These are phyloP conservation scores for Neodontobutis hainanensis DNA, from an alignment of 2,113 vertebrate species.

Conservation along the genomic window DNA sequence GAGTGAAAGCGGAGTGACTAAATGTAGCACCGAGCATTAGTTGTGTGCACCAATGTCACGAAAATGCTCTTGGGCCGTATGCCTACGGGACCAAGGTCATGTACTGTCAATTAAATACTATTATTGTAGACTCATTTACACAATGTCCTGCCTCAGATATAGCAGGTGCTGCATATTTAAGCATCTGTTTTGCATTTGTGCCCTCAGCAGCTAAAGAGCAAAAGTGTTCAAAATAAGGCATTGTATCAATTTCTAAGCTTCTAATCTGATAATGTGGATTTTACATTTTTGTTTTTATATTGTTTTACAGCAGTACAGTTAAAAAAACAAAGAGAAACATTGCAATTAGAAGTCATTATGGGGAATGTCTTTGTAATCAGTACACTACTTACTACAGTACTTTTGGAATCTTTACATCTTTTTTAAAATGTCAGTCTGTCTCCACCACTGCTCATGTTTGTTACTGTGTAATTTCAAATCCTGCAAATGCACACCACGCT, in stretches of 20 bases:
- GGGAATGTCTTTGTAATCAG: too few relatives aligned
- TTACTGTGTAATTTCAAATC: neutral
- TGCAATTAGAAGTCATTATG: too few relatives aligned
- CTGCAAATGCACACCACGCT: neutral
- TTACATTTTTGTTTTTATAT: too few relatives aligned
- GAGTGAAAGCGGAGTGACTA: conserved; percentile 8
- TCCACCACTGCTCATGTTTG: neutral
- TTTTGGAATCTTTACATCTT: too few relatives aligned
- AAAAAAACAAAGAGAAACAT: too few relatives aligned
- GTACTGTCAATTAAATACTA: conserved; percentile 2
- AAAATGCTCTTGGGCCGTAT: neutral
- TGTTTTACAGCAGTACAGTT: too few relatives aligned
- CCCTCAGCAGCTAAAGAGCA: neutral
- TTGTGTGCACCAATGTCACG: neutral
- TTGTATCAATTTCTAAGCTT: too few relatives aligned
- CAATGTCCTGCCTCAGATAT: neutral
- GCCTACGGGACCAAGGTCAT: neutral
- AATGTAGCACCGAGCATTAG: neutral
- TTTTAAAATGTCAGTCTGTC: too few relatives aligned
- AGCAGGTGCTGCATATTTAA: conserved; percentile 1
- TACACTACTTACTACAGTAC: too few relatives aligned
- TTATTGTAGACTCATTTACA: neutral
- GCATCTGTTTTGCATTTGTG: conserved; percentile 2
- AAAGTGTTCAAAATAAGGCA: too few relatives aligned
- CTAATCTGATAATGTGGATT: too few relatives aligned